These are phyloP conservation scores for Poecilobothrus nobilitatus DNA, from an alignment of 2,888 invertebrate species.

Conservation along the genomic window DNA sequence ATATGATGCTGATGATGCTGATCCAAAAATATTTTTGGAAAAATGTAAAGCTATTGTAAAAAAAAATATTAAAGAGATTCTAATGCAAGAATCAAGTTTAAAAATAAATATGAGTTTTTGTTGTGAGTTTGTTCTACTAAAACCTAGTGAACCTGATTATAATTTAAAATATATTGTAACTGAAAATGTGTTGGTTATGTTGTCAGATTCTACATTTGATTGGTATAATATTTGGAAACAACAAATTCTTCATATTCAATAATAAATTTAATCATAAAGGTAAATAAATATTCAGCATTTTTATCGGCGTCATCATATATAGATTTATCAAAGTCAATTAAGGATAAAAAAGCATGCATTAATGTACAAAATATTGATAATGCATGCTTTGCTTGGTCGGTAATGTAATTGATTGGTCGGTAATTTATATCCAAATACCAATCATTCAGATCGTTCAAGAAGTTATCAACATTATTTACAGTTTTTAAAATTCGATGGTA, in stretches of 20 bases:
- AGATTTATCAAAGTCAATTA: not conserved
- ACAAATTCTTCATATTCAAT: not conserved
- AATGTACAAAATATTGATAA: not conserved
- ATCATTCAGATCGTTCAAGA: not conserved
- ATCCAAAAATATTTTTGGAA: not conserved
- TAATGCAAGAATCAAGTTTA: not conserved
- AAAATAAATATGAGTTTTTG: not conserved
- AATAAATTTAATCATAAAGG: slow-evolving; percentile 2
- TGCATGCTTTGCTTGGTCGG: not conserved
- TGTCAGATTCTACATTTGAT: not conserved
- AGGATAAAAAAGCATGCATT: not conserved
- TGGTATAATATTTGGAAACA: not conserved
- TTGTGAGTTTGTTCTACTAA: not conserved
- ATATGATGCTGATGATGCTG: not conserved
- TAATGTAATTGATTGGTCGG: not conserved
- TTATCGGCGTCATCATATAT: slow-evolving; percentile 2
- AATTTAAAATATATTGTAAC: not conserved
- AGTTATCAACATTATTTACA: not conserved
- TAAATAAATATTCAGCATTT: not conserved
- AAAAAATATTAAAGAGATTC: not conserved
- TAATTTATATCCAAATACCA: not conserved
- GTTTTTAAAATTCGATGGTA: not conserved
- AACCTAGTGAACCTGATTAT: not conserved
- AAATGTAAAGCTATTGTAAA: not conserved
- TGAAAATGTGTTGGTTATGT: not conserved